phyloP scores from a whole-genome alignment of 2,888 invertebrate genomes.

The Mythimna impura region DNA sequence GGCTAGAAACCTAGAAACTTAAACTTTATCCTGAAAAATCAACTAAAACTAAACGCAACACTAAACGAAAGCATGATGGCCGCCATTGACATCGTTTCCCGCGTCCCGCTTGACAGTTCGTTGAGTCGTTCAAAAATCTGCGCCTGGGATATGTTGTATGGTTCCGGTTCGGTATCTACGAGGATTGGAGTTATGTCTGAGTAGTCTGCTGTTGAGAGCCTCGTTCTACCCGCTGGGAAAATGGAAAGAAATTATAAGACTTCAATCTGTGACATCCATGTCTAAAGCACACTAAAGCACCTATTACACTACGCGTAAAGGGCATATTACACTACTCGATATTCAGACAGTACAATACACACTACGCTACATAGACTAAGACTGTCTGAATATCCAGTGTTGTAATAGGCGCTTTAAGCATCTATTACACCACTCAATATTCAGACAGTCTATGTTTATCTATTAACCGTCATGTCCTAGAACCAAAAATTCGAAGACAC shows the following conservation, averaged over 20 bases:
- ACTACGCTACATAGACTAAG: no score
- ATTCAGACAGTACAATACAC: no score
- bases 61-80: constrained; percentile 69
- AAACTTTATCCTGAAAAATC: constrained; percentile 15
- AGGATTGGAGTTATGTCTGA: constrained; percentile 82
- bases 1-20: neutral
- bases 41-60: constrained; percentile 51
- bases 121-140: constrained; percentile 73
- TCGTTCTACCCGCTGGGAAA: constrained; percentile 68
- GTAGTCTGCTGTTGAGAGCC: constrained; percentile 79
- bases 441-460: no score
- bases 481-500: no score
- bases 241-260: neutral
- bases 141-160: constrained; percentile 80
- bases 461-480: no score
- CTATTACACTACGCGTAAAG: no score
- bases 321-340: no score
- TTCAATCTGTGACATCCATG: no score
- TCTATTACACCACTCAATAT: no score
- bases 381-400: no score
- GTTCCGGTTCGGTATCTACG: constrained; percentile 77
- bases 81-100: constrained; percentile 65
- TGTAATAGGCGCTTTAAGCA: no score
- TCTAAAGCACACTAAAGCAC: no score
- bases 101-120: constrained; percentile 62